Percentiles rank a stretch among this genome's conserved stretches.
Conservation (phyloP, 2,797 vertebrate species). For the Thripadectes ignobilis region DNA sequence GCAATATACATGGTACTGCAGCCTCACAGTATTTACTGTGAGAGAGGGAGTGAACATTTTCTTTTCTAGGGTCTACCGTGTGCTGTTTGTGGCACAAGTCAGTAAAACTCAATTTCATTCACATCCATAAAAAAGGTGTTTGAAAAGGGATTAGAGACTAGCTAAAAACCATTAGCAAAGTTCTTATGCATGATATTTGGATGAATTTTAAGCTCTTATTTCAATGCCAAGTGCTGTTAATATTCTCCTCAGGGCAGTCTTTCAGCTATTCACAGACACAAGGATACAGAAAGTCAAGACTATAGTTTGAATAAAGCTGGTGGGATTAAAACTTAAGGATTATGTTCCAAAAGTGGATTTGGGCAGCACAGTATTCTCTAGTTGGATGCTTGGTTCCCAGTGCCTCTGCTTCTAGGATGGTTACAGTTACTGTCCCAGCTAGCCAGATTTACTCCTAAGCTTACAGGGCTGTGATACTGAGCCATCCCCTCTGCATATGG, state of each 20-base stretch:
- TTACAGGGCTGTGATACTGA: neutral
- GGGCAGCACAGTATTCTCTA: neutral
- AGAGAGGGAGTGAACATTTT: neutral
- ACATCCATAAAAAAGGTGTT: neutral
- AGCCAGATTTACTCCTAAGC: neutral
- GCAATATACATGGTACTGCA: rapidly evolving
- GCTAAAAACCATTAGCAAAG: neutral
- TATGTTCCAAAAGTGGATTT: neutral
- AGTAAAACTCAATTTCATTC: neutral
- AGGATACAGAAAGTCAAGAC: neutral
- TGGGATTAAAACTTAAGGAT: neutral
- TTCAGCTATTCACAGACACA: neutral
- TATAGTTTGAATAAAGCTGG: neutral
- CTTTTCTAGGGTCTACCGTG: rapidly evolving
- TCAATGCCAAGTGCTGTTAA: neutral
- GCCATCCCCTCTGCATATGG: neutral
- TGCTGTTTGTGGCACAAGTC: neutral
- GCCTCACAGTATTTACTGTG: rapidly evolving
- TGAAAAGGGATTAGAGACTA: constrained; percentile 2
- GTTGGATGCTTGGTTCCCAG: neutral
- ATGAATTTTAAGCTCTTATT: neutral
- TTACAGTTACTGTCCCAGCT: neutral
- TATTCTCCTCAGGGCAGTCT: neutral
- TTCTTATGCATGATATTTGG: neutral
- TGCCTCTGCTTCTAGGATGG: neutral